A percentile compares a stretch with the other conserved stretches of the same genome.
These are phyloP conservation scores for Nibea coibor DNA, from an alignment of 2,113 vertebrate species.

Conservation along the genomic window DNA sequence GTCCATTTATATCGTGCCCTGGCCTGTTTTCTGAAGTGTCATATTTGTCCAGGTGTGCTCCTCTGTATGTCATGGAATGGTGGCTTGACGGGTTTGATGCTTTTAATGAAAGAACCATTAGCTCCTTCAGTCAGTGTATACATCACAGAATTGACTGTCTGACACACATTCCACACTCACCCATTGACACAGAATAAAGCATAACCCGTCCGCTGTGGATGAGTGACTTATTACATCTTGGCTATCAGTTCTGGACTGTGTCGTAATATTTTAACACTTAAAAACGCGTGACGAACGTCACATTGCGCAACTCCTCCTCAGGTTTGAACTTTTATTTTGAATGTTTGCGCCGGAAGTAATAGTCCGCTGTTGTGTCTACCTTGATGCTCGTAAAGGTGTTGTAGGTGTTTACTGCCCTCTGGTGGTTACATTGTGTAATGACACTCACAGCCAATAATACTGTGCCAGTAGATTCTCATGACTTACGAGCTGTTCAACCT, in stretches of 20 bases:
- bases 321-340: background rate
- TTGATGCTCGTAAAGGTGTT: background rate
- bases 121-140: background rate
- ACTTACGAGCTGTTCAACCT: too few species aligned
- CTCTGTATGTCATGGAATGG: background rate
- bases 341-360: background rate
- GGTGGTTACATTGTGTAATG: background rate
- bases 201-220: background rate
- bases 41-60: background rate
- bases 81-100: background rate
- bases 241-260: background rate
- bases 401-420: background rate
- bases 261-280: background rate
- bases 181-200: too few species aligned
- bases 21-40: too few species aligned
- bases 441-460: background rate
- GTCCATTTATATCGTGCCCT: slow-evolving; percentile 37
- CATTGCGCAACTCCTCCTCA: background rate
- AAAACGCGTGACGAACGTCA: too few species aligned
- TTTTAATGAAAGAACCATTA: background rate
- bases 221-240: background rate
- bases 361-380: background rate
- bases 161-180: background rate
- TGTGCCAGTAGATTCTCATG: too few species aligned
- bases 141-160: background rate